Evolutionary conservation across 2,113 vertebrate genomes (phyloP).

Genomic region (Macroglossus sobrinus): DNA sequence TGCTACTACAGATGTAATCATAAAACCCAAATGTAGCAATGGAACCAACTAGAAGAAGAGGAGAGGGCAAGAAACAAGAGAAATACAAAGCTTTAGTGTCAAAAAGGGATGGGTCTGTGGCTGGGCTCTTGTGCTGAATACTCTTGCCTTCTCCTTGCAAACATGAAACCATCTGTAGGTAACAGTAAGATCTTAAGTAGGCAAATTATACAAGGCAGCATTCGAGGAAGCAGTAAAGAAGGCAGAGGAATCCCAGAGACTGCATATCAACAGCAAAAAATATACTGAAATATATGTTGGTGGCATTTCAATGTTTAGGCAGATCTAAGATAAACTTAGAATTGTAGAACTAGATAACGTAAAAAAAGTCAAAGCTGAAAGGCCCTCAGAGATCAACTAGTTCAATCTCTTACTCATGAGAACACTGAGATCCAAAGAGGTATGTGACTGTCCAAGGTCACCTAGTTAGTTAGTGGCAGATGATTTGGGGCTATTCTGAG

Average conservation of each 20-base stretch:
- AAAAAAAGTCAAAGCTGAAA: constrained; percentile 29
- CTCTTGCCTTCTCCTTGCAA: constrained; percentile 37
- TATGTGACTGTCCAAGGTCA: neutral
- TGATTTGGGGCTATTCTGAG: neutral
- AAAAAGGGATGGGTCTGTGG: neutral
- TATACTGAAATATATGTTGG: neutral
- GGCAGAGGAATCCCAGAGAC: constrained; percentile 34
- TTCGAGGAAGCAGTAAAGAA: constrained; percentile 40
- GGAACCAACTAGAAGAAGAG: neutral
- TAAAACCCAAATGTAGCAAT: constrained; percentile 36
- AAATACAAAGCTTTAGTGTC: neutral
- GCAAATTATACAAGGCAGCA: neutral
- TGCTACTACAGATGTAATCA: constrained; percentile 42
- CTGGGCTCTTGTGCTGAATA: neutral
- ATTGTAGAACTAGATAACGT: neutral
- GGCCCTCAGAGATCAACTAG: constrained; percentile 5
- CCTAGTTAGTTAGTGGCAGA: neutral
- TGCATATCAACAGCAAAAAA: constrained; percentile 23
- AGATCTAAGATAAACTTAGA: neutral
- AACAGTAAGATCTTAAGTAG: neutral
- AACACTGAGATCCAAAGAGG: neutral
- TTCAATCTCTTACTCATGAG: neutral
- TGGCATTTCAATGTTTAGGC: constrained; percentile 12
- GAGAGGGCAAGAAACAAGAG: constrained; percentile 36
- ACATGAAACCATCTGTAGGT: constrained; percentile 15